These are phyloP conservation scores for Neomorphus geoffroyi DNA, from an alignment of 2,797 vertebrate genomes.

Conservation along the genomic window DNA sequence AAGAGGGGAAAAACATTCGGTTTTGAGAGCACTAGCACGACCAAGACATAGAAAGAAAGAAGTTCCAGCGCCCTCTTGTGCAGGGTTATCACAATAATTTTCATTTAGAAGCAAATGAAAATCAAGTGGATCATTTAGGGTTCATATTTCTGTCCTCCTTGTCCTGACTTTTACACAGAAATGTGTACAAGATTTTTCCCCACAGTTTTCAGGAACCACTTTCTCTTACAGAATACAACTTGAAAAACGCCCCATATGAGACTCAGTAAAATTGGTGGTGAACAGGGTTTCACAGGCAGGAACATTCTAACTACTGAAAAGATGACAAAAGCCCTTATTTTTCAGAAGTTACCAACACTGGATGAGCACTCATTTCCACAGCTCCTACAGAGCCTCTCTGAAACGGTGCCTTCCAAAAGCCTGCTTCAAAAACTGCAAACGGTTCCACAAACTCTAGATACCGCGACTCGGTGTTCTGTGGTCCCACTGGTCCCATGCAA, in stretches of 20 bases:
- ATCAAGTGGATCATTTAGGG: background rate
- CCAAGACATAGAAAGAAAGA: background rate
- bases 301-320: background rate
- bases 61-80: background rate
- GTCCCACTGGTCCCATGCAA: background rate
- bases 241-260: background rate
- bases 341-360: background rate
- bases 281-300: background rate
- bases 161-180: background rate
- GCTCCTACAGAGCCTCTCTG: background rate
- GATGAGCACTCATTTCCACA: background rate
- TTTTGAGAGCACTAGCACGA: background rate
- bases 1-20: background rate
- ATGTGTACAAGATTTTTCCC: background rate
- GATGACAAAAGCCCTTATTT: background rate
- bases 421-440: background rate
- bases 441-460: background rate
- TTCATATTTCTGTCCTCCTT: slow-evolving; percentile 5
- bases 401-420: background rate
- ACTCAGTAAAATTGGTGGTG: background rate
- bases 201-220: background rate
- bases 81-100: slow-evolving; percentile 7
- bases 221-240: background rate
- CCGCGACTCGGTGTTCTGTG: background rate
- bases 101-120: slow-evolving; percentile 23